Conservation (phyloP, 1,140 invertebrate genomes). For the Ctenoplectra terminalis region DNA sequence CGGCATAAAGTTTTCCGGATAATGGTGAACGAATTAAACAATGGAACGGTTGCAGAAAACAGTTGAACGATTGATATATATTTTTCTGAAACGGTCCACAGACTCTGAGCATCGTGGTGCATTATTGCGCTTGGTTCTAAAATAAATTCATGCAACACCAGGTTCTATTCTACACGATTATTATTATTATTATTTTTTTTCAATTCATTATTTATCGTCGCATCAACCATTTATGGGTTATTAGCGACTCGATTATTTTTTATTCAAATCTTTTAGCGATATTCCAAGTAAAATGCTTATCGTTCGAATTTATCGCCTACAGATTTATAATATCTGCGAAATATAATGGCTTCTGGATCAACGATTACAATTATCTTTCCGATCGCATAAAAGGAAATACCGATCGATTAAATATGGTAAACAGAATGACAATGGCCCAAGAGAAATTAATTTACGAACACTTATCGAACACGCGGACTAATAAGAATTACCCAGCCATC, state of each 20-base stretch:
- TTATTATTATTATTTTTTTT: too few relatives aligned
- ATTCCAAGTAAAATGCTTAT: too few relatives aligned
- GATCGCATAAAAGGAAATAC: too few relatives aligned
- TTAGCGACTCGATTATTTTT: too few relatives aligned
- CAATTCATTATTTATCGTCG: too few relatives aligned
- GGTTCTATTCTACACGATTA: too few relatives aligned
- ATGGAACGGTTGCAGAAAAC: conserved; percentile 16
- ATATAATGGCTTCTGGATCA: background rate
- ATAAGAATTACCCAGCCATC: background rate
- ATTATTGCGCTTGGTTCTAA: background rate
- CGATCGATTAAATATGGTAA: background rate
- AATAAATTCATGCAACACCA: background rate
- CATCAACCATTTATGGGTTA: too few relatives aligned
- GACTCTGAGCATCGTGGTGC: background rate
- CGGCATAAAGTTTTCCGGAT: conserved; percentile 61
- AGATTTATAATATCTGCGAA: background rate
- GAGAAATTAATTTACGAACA: too few relatives aligned
- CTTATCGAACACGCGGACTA: background rate
- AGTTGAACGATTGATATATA: conserved; percentile 12
- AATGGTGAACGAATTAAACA: conserved; percentile 57
- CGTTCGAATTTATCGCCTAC: too few relatives aligned
- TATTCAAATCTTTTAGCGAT: too few relatives aligned
- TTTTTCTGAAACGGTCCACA: background rate
- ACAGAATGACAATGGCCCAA: too few relatives aligned
- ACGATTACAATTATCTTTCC: too few relatives aligned